phyloP scores from a whole-genome alignment of 2,888 invertebrate genomes.

The Drosophila subquinaria region DNA sequence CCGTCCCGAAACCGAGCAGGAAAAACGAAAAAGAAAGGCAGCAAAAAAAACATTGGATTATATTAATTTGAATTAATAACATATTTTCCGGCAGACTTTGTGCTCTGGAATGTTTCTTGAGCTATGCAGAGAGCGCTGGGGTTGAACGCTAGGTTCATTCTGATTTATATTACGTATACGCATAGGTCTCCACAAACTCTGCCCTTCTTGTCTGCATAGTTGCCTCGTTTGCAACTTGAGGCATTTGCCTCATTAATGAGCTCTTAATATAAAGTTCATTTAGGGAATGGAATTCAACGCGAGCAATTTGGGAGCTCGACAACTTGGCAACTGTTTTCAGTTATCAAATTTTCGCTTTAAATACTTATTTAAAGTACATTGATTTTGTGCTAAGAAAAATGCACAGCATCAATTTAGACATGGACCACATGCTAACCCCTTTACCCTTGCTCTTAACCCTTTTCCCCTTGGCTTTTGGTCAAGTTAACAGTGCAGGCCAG shows the following conservation, averaged over 20 bases:
- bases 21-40: constrained; percentile 5
- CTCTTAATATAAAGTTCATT: constrained; percentile 75
- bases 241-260: constrained; percentile 69
- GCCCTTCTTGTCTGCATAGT: constrained; percentile 21
- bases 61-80: constrained; percentile 84
- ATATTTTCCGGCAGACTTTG: constrained; percentile 76
- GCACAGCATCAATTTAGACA: constrained; percentile 62
- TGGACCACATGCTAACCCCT: constrained; percentile 46
- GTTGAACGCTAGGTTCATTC: constrained; percentile 12
- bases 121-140: constrained; percentile 29
- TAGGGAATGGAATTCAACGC: constrained; percentile 56
- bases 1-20: constrained; percentile 40
- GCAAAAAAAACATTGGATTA: constrained; percentile 71
- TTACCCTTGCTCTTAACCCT: neutral
- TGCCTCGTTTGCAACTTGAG: constrained; percentile 38
- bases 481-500: constrained; percentile 64
- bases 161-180: constrained; percentile 45
- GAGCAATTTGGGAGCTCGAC: neutral
- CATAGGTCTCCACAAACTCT: constrained; percentile 8
- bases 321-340: constrained; percentile 25
- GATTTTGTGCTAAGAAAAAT: constrained; percentile 49
- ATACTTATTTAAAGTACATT: constrained; percentile 32
- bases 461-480: constrained; percentile 38
- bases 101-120: constrained; percentile 54
- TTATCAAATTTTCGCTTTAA: constrained; percentile 24